A percentile compares a stretch with the other conserved stretches of the same genome.
These are phyloP conservation scores for Grammomys dolichurus DNA, from an alignment of 2,113 vertebrate genomes.

Conservation along the genomic window DNA sequence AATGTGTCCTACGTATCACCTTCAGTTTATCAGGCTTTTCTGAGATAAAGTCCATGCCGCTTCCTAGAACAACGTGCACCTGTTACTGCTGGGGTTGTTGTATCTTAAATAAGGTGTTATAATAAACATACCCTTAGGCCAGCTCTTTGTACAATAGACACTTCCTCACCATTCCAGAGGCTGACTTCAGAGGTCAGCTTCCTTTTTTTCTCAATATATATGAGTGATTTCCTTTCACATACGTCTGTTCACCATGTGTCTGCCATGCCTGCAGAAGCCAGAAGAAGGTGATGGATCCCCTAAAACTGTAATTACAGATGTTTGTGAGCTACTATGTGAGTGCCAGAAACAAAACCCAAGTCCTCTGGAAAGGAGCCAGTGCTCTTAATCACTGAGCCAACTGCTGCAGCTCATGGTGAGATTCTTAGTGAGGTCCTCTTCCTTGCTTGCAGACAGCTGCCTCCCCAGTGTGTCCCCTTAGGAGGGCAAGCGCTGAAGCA, in stretches of 20 bases:
- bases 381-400: background rate
- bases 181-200: background rate
- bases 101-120: background rate
- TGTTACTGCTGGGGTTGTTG: background rate
- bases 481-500: background rate
- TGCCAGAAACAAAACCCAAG: background rate
- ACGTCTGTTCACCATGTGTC: background rate
- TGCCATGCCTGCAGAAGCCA: too few species aligned
- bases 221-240: background rate
- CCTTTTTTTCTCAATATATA: background rate
- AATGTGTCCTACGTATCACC: background rate
- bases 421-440: background rate
- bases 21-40: background rate
- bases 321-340: background rate
- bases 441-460: background rate
- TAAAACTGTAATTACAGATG: background rate
- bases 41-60: background rate
- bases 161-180: background rate
- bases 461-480: background rate
- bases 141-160: background rate
- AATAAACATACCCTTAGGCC: background rate
- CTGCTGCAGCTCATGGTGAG: background rate
- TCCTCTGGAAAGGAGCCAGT: background rate
- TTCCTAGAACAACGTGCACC: background rate
- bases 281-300: background rate